These are phyloP conservation scores for Caretta caretta DNA, from an alignment of 2,113 vertebrate genomes.

Conservation along the genomic window DNA sequence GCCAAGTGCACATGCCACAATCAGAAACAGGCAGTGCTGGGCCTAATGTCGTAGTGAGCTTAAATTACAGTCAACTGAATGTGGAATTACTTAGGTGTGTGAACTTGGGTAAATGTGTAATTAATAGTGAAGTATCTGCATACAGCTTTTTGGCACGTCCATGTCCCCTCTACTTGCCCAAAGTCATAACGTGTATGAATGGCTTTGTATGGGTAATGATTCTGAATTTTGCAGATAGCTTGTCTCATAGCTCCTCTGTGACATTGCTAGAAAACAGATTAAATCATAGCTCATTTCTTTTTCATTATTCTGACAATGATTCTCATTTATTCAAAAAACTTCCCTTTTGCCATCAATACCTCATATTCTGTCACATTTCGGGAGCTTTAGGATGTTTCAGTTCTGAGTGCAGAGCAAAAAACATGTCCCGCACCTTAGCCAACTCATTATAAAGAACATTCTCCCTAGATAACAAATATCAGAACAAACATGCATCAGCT, in stretches of 20 bases:
- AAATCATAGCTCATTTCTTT: constrained; percentile 79
- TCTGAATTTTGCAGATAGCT: constrained; percentile 79
- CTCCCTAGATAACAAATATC: constrained; percentile 72
- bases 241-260: constrained; percentile 76
- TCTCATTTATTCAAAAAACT: constrained; percentile 74
- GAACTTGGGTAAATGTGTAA: constrained; percentile 64
- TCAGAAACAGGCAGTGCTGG: constrained; percentile 56
- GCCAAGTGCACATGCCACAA: constrained; percentile 49
- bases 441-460: constrained; percentile 69
- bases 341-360: constrained; percentile 68
- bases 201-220: constrained; percentile 80
- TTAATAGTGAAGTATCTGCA: constrained; percentile 64
- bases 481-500: constrained; percentile 70
- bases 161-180: constrained; percentile 79
- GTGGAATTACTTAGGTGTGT: constrained; percentile 67
- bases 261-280: constrained; percentile 76
- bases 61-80: constrained; percentile 55
- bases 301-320: constrained; percentile 76
- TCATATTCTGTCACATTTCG: constrained; percentile 70
- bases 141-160: constrained; percentile 73
- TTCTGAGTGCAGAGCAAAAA: constrained; percentile 41
- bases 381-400: constrained; percentile 66
- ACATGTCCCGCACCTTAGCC: constrained; percentile 60
- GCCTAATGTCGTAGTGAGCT: constrained; percentile 50
- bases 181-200: constrained; percentile 76